A percentile compares a stretch with the other conserved stretches of the same genome.
Conservation (phyloP, 2,888 invertebrate species). For the Odontomyia ornata region DNA sequence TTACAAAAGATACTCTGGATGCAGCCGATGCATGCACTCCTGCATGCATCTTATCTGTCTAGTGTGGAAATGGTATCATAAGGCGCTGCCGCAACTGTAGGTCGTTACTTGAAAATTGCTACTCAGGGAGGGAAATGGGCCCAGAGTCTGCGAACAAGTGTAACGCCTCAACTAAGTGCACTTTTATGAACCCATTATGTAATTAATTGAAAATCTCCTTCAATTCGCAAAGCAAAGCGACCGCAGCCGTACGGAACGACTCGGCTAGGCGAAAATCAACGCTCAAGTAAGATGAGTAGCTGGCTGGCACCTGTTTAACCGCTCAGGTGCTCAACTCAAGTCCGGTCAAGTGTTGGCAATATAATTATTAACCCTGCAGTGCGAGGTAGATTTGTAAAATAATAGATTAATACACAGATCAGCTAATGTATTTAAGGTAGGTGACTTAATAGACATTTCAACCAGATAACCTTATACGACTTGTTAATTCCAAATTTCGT, state of each 20-base stretch:
- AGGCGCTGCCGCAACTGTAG: not conserved
- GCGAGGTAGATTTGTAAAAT: not conserved
- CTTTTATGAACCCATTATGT: constrained; percentile 25
- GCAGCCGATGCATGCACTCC: no score
- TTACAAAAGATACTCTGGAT: not conserved
- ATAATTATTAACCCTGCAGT: not conserved
- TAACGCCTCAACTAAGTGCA: constrained; percentile 20
- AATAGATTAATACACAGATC: no score
- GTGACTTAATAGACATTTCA: no score
- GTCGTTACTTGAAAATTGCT: not conserved
- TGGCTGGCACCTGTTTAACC: constrained; percentile 29
- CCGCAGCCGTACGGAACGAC: not conserved
- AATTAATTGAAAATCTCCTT: constrained; percentile 38
- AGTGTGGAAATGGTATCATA: no score
- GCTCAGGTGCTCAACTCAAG: constrained; percentile 19
- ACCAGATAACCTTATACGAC: no score
- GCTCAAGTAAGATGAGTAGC: constrained; percentile 26
- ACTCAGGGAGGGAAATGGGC: not conserved
- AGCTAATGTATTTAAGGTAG: no score
- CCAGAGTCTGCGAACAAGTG: not conserved
- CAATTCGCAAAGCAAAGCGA: constrained; percentile 15
- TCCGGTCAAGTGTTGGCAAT: not conserved
- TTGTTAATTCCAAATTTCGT: no score
- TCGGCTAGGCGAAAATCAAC: constrained; percentile 3
- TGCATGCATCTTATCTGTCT: no score